phyloP scores from a whole-genome alignment of 2,113 vertebrate species.

The Chloebia gouldiae region DNA sequence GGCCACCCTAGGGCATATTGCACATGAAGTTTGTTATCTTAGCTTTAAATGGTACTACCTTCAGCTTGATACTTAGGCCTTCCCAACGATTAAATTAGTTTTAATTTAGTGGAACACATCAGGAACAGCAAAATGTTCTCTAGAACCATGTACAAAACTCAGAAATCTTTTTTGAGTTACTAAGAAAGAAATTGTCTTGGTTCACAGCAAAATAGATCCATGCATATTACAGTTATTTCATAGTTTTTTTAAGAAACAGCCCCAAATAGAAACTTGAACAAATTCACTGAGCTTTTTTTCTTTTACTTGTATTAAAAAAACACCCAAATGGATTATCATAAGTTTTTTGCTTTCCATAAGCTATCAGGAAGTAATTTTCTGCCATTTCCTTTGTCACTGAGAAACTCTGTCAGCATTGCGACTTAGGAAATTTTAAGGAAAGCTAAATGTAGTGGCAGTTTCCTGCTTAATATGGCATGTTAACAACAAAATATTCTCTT shows the following conservation, averaged over 20 bases:
- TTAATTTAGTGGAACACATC: neutral
- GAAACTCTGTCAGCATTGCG: neutral
- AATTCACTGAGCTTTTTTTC: neutral
- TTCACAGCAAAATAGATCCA: neutral
- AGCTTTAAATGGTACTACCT: neutral
- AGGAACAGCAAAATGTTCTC: neutral
- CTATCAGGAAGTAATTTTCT: neutral
- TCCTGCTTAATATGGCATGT: neutral
- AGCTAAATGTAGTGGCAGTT: constrained; percentile 28
- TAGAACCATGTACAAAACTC: neutral
- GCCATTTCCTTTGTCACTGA: neutral
- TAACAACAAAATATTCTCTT: constrained; percentile 27
- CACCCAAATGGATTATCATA: neutral
- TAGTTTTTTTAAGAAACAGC: neutral
- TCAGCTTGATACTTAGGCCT: neutral
- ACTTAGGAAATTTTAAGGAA: neutral
- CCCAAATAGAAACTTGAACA: neutral
- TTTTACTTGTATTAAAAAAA: neutral
- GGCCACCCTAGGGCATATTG: neutral
- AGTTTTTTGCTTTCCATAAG: neutral
- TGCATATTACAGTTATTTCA: neutral
- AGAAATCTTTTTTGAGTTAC: neutral
- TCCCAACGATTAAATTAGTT: neutral
- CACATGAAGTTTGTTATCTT: neutral
- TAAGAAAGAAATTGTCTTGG: neutral